Base-by-base conservation (phyloP, 2,113 vertebrate genomes). In the Calidris pygmaea region DNA sequence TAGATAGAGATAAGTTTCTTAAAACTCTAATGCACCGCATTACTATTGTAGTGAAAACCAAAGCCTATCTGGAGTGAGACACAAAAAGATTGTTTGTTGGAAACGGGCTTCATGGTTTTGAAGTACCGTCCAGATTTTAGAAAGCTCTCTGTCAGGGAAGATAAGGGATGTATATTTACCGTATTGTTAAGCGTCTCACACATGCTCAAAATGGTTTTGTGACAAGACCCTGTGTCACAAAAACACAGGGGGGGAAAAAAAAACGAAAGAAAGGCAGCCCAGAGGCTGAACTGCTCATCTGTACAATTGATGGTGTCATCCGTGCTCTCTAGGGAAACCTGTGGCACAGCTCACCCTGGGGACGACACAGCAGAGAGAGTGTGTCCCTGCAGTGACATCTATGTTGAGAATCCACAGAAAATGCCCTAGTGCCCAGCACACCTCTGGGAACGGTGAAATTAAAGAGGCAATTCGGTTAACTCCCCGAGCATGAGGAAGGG, bases 231-330 rank as follows among this genome's bases (percentile, higher is more conserved):
- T 6, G n/a, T 70, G 45, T 62, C 76, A 62, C 27, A 21, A 60
- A 60, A 30, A 90, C 47, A 37, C 1, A 0, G 6, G 1, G 5
- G 5, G 10, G 43, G 16, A 43, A 43, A 1, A 3, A 8, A n/a
- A 7, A 34, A 41, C 21, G 14, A 21, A 94, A 84, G 73, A 55
- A 63, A 63, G 55, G 71, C 62, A 85, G 52, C 5, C 1, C 45
- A 45, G 55, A 53, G 77, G 50, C 2, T 1, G 66, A 72, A 12
- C 0, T 56, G 39, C 21, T 89, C 48, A 52, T 52, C 48, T 82
- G 66, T 56, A 27, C 60, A 37, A 32, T 26, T 29, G 52, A 12
- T 18, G 43, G 41, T 60, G 45, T 86, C 59, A 19, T 14, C 59
- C 55, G 29, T 63, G n/a, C 32, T 82, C 50, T 41, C 24, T 7